Evolutionary conservation across 2,113 vertebrate genomes (phyloP), one percentile per base, ranked within the genome.

Genomic region (Pomatostomus ruficeps): DNA sequence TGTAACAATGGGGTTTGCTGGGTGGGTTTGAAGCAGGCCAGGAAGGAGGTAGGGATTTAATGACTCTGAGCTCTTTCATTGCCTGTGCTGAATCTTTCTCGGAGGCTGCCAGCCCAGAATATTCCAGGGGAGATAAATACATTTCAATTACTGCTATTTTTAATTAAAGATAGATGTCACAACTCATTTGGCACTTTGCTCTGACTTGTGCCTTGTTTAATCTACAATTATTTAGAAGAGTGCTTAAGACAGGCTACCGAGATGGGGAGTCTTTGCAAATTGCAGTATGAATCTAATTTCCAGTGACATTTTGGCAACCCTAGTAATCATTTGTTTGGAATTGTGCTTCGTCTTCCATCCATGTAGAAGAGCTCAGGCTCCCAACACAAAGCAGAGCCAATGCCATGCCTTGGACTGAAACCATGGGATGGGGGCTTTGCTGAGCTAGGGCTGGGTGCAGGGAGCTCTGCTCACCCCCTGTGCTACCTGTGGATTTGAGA

Each of bases 111-210:
- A 89, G 76, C 58, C 21, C 31, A 59, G 65, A 71, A 45, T 83
- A 38, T 78, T 94, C 88, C 72, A 83, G 31, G 49, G 55, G 51
- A 66, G 81, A 28, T 88, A 91, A 89, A 66, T 40, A 45, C 26
- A 55, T 67, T 82, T 91, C 46, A 88, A 33, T 94, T 93, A 88
- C 46, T 92, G 49, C 24, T 93, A 70, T 88, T 92, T 95, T 95
- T 90, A 88, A 96, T 92, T 90, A 74, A 76, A 94, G 76, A 73
- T 85, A 46, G 42, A 67, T 67, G 79, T 90, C 82, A 66, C 63
- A 74, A 88, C 46, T 77, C 26, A 79, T 88, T 85, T 93, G 62
- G 40, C 45, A 43, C 66, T 92, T 73, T 61, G 21, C 42, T 91
- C 84, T 95, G 74, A 61, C 49, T 20, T 12, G 2, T 85, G 71